Evolutionary conservation across 1,140 invertebrate genomes (phyloP).

Genomic region (Gryllus bimaculatus): DNA sequence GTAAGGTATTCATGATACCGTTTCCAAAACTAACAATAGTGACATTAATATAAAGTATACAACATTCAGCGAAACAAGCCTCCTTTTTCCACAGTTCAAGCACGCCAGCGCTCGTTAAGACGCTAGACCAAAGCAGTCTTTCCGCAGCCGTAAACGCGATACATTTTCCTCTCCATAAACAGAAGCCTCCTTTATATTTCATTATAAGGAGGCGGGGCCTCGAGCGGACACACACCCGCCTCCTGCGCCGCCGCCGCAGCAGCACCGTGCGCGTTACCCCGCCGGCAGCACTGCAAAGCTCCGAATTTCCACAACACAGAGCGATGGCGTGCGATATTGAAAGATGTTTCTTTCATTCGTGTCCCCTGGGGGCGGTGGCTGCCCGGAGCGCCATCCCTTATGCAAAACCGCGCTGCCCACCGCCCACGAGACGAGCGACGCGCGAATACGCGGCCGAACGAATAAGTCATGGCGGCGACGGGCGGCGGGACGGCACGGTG

Average conservation of each 20-base stretch:
- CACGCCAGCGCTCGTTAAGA: no score
- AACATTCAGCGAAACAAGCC: no score
- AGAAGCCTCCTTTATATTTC: background rate
- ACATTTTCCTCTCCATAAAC: background rate
- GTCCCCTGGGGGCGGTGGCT: background rate
- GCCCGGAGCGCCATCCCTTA: background rate
- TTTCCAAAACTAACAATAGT: no score
- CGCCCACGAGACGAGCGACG: no score
- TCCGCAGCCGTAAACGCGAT: background rate
- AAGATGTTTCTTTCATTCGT: background rate
- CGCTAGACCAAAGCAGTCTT: no score
- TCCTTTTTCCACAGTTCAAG: no score
- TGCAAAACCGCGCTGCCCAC: background rate
- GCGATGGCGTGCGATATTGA: background rate
- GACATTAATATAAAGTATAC: no score
- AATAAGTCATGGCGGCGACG: background rate
- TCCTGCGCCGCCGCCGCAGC: background rate
- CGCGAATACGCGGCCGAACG: background rate
- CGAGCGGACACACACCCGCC: background rate
- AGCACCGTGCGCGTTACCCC: background rate
- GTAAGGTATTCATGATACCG: no score
- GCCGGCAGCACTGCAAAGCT: background rate
- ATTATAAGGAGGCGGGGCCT: background rate
- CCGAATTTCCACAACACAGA: slow-evolving; percentile 2
- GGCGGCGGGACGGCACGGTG: no score